Base-by-base conservation (phyloP, 2,113 vertebrate genomes). In the Guaruba guarouba region DNA sequence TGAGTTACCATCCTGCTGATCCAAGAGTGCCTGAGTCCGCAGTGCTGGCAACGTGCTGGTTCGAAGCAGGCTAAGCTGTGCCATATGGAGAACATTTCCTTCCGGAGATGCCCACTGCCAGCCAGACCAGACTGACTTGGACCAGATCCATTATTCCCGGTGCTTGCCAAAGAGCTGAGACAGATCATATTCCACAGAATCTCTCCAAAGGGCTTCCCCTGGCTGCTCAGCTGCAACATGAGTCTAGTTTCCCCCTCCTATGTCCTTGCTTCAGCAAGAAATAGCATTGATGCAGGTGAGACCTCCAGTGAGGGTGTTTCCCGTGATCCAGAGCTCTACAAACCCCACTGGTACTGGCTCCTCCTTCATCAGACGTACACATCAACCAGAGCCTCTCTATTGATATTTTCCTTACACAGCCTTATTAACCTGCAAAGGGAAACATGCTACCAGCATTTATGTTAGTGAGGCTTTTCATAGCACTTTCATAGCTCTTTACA, bases 151-250 rank as follows among this genome's bases (percentile, higher is more conserved):
- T 22, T 67, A 43, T 55, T 55, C 44, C 31, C 3, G 25, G 37
- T 8, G 27, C 29, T 75, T 89, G 77, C 63, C 92, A 83, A 71
- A 83, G 46, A 70, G 57, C 86, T 86, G 78, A 62, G 73, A 76
- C 41, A 55, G 75, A 82, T 55, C 73, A 7, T 20, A 10, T n/a
- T 75, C 31, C 41, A 61, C 73, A 61, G 35, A 25, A 66, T 75
- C 44, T 73, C 67, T 79, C 88, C 55, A 55, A 92, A 95, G 86
- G 82, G 77, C 55, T 92, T 86, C 67, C 71, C 85, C 62, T 93
- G 81, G 19, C 70, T 85, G 69, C 57, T 52, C 74, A 81, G 91
- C 54, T 63, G 80, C 29, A 63, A 9, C 1, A 2, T 17, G 37
- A 82, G 28, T 35, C 48, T 78, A 27, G 13, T 69, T 69, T 68